Percentiles rank a stretch among this genome's conserved stretches.
These are phyloP conservation scores for Vanacampus margaritifer DNA, from an alignment of 2,113 vertebrate genomes.

Conservation along the genomic window DNA sequence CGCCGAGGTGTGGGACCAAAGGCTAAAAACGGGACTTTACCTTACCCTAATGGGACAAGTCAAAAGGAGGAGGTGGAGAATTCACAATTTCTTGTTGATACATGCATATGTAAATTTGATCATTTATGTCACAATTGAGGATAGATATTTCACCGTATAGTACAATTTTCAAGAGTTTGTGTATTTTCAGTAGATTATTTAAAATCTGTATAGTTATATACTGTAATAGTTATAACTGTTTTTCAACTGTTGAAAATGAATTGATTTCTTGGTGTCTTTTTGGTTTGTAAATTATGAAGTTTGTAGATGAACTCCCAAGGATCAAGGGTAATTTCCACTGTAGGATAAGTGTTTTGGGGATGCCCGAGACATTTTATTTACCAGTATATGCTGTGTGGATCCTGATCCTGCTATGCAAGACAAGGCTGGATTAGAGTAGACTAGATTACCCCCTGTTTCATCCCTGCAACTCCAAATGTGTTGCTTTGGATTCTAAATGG, in stretches of 20 bases:
- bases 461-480: conserved; percentile 22
- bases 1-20: too few relatives aligned
- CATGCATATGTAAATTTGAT: too few relatives aligned
- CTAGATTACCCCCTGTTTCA: conserved; percentile 16
- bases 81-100: too few relatives aligned
- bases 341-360: neutral
- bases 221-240: too few relatives aligned
- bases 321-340: neutral
- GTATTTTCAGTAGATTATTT: neutral
- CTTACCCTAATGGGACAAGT: too few relatives aligned
- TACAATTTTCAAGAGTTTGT: neutral
- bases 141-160: too few relatives aligned
- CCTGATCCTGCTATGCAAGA: conserved; percentile 11
- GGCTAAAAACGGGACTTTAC: too few relatives aligned
- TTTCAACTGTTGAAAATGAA: neutral
- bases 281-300: neutral
- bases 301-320: neutral
- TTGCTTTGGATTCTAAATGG: conserved; percentile 31
- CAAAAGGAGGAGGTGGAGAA: too few relatives aligned
- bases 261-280: neutral
- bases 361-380: neutral
- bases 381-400: conserved; percentile 17
- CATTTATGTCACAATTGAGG: too few relatives aligned
- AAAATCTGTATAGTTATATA: too few relatives aligned
- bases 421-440: conserved; percentile 31